phyloP scores from a whole-genome alignment of 2,888 invertebrate species.

The Epinotia nisella region DNA sequence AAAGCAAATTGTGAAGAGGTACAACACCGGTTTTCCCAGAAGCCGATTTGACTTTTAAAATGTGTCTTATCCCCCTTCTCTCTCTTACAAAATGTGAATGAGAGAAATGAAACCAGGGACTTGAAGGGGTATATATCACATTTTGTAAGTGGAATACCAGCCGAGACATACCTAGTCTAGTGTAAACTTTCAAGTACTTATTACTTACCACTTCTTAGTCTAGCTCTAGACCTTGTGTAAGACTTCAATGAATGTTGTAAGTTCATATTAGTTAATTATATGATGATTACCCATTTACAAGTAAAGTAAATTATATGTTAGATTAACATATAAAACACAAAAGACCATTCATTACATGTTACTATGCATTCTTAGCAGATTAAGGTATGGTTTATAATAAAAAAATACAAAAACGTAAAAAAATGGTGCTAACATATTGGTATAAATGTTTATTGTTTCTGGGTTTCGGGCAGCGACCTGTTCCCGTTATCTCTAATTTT shows the following conservation, averaged over 20 bases:
- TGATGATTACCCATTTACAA: constrained; percentile 66
- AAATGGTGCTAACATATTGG: constrained; percentile 83
- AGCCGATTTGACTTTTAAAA: background rate
- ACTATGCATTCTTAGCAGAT: constrained; percentile 74
- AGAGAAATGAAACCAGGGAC: background rate
- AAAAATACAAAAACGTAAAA: constrained; percentile 67
- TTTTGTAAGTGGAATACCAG: background rate
- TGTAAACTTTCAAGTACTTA: constrained; percentile 25
- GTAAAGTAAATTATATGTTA: constrained; percentile 63
- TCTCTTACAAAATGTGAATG: background rate
- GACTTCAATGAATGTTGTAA: constrained; percentile 60
- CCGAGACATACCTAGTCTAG: too few species aligned
- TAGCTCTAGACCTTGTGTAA: constrained; percentile 42
- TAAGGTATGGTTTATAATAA: constrained; percentile 79
- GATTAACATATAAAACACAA: constrained; percentile 64
- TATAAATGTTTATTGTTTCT: constrained; percentile 73
- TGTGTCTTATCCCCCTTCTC: background rate
- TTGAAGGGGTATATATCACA: background rate
- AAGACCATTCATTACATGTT: constrained; percentile 74
- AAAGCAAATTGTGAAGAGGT: background rate
- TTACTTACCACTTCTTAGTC: constrained; percentile 18
- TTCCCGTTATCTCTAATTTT: constrained; percentile 77
- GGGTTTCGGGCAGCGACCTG: constrained; percentile 73
- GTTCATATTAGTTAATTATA: constrained; percentile 66
- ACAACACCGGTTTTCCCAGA: too few species aligned